Percentiles rank a stretch among this genome's conserved stretches.
Evolutionary conservation across 2,888 invertebrate genomes (phyloP).

Genomic region (Dusona sp.): DNA sequence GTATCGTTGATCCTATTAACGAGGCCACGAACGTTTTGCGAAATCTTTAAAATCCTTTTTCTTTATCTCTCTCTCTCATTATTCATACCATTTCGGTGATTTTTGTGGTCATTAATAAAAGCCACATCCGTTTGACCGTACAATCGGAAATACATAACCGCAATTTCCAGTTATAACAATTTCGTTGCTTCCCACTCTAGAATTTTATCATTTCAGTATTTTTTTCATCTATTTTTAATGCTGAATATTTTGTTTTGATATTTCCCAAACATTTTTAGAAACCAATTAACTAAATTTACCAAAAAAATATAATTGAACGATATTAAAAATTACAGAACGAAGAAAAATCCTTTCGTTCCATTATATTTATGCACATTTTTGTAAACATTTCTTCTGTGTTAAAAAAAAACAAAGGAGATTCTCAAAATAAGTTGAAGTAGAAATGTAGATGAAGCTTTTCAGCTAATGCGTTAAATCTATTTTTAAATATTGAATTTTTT

Average conservation of each 20-base stretch:
- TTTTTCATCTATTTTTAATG: no score
- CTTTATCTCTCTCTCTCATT: not conserved
- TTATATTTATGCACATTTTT: not conserved
- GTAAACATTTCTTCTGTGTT: not conserved
- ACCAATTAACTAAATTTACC: slow-evolving; percentile 33
- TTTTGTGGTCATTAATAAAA: slow-evolving; percentile 31
- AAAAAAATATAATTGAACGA: slow-evolving; percentile 69
- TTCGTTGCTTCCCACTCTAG: not conserved
- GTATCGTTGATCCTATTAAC: slow-evolving; percentile 59
- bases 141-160: slow-evolving; percentile 58
- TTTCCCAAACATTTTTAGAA: not conserved
- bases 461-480: no score
- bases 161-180: slow-evolving; percentile 33
- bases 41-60: slow-evolving; percentile 5
- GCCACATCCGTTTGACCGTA: slow-evolving; percentile 55
- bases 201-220: not conserved
- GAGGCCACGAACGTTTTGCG: slow-evolving; percentile 65
- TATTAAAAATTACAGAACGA: not conserved
- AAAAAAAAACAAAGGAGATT: not conserved
- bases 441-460: not conserved
- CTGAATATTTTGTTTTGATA: no score
- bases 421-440: not conserved
- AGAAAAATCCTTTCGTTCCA: not conserved
- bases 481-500: not conserved
- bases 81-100: slow-evolving; percentile 50